A percentile compares a stretch with the other conserved stretches of the same genome.
Conservation (phyloP, 2,797 vertebrate genomes). For the Tapera naevia region DNA sequence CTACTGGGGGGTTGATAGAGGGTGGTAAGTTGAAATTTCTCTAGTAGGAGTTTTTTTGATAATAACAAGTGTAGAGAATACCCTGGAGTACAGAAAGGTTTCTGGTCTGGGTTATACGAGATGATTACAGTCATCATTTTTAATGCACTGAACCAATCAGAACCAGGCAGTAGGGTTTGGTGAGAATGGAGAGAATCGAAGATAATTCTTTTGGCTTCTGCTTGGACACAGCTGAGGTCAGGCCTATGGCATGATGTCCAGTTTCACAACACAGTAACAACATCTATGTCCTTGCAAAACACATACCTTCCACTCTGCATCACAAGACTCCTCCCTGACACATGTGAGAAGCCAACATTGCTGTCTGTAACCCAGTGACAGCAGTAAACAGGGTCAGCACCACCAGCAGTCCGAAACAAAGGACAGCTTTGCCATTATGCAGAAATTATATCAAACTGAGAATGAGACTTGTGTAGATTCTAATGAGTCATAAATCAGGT, state of each 20-base stretch:
- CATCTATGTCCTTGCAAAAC: background rate
- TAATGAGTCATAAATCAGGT: background rate
- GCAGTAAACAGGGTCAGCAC: background rate
- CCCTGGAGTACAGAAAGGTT: background rate
- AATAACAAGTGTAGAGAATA: background rate
- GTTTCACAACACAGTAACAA: background rate
- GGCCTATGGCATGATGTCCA: background rate
- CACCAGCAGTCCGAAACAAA: background rate
- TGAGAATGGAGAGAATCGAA: background rate
- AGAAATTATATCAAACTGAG: background rate
- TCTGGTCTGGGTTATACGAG: background rate
- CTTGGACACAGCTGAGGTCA: background rate
- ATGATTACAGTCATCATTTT: background rate
- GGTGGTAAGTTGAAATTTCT: background rate
- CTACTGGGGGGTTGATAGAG: background rate
- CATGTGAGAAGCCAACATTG: fast-evolving
- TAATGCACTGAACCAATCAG: background rate
- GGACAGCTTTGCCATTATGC: background rate
- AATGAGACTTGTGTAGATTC: background rate
- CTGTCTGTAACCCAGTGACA: background rate
- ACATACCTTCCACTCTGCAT: background rate
- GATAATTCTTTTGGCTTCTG: background rate
- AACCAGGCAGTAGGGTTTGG: background rate
- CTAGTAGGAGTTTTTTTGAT: background rate
- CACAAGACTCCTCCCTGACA: background rate